phyloP scores from a whole-genome alignment of 2,797 vertebrate genomes.

The Emys orbicularis region DNA sequence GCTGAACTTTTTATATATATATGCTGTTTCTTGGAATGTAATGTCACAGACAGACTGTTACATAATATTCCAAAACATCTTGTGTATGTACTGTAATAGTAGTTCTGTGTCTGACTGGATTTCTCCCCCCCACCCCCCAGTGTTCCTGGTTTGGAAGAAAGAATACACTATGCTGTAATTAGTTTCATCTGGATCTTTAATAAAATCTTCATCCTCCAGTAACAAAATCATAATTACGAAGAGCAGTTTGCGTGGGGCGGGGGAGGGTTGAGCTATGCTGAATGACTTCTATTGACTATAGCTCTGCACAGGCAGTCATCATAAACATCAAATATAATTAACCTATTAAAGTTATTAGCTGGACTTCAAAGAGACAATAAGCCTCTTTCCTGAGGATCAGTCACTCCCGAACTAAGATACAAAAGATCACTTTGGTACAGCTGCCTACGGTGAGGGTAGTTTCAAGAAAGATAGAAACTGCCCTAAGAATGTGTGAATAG shows the following conservation, averaged over 20 bases:
- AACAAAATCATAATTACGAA: background rate
- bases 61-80: too few species aligned
- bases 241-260: background rate
- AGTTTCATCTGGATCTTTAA: background rate
- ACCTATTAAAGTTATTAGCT: constrained; percentile 45
- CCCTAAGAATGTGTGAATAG: background rate
- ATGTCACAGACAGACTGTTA: background rate
- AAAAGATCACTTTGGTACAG: background rate
- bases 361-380: background rate
- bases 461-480: background rate
- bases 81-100: background rate
- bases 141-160: background rate
- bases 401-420: fast-evolving
- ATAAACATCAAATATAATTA: background rate
- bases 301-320: background rate
- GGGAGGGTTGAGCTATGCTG: background rate
- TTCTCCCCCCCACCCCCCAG: background rate
- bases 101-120: background rate
- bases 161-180: background rate
- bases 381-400: background rate
- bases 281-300: background rate
- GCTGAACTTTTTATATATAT: background rate
- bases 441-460: background rate
- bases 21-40: background rate
- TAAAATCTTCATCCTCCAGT: background rate